Evolutionary conservation across 2,797 vertebrate genomes (phyloP).

Genomic region (Syndactyla subalaris): DNA sequence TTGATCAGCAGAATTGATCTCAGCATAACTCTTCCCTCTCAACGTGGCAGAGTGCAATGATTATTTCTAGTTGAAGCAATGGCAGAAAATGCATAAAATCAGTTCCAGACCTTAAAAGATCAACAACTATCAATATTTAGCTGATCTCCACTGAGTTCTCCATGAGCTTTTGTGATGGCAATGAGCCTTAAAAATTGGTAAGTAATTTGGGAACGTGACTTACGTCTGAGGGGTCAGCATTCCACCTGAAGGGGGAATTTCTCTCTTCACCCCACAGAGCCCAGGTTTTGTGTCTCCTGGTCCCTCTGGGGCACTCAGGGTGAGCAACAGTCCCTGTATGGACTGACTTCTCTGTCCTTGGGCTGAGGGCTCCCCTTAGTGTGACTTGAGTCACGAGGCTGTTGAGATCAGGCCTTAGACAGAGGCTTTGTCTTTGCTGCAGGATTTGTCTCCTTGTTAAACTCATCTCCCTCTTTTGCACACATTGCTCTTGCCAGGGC

Average conservation of each 20-base stretch:
- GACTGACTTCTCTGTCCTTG: background rate
- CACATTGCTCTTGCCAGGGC: background rate
- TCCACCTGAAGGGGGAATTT: background rate
- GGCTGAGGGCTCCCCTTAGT: background rate
- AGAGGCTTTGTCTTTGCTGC: background rate
- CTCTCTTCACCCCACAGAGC: background rate
- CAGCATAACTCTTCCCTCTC: background rate
- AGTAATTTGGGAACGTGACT: background rate
- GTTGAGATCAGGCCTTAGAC: background rate
- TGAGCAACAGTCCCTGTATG: background rate
- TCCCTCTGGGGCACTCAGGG: background rate
- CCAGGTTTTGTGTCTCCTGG: background rate
- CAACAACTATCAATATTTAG: background rate
- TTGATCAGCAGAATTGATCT: constrained; percentile 50
- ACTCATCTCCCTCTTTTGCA: background rate
- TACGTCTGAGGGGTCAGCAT: background rate
- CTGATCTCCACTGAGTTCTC: background rate
- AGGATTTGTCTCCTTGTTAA: background rate
- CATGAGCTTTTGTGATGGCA: background rate
- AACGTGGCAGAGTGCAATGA: background rate
- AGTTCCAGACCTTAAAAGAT: background rate
- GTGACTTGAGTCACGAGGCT: background rate
- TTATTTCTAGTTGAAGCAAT: constrained; percentile 11
- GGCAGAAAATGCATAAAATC: background rate
- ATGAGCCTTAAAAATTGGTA: background rate